phyloP scores from a whole-genome alignment of 2,797 vertebrate genomes.

The Pangasius djambal region DNA sequence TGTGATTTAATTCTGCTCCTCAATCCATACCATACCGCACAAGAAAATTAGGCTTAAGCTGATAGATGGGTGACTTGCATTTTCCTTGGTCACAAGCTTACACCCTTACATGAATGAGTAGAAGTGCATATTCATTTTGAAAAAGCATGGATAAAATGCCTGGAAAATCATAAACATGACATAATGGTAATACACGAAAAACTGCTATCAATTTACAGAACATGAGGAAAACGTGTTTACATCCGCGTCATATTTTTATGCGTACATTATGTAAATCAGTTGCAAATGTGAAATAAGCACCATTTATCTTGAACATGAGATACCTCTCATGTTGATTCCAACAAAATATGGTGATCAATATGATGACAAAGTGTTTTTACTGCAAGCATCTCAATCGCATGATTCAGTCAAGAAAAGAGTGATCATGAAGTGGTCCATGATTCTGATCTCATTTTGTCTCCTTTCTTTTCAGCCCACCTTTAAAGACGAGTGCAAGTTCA shows the following conservation, averaged over 20 bases:
- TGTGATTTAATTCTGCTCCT: neutral
- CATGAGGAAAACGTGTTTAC: neutral
- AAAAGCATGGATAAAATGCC: neutral
- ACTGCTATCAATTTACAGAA: neutral
- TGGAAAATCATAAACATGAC: neutral
- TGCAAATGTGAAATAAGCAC: neutral
- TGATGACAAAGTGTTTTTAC: neutral
- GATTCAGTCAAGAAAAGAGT: neutral
- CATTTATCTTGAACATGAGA: neutral
- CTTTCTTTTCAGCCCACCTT: slow-evolving; percentile 80
- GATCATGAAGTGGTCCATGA: neutral
- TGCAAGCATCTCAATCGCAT: neutral
- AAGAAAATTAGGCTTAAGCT: neutral
- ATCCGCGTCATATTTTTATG: neutral
- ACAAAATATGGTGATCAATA: neutral
- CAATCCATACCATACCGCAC: neutral
- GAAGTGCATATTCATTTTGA: neutral
- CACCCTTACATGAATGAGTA: neutral
- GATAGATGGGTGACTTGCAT: neutral
- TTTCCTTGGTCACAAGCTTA: neutral
- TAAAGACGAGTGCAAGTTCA: slow-evolving; percentile 93
- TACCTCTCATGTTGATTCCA: neutral
- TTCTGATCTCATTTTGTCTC: slow-evolving; percentile 9
- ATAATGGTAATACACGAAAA: neutral
- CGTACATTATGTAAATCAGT: neutral